phyloP scores from a whole-genome alignment of 2,797 vertebrate species.

The Calcarius lapponicus region DNA sequence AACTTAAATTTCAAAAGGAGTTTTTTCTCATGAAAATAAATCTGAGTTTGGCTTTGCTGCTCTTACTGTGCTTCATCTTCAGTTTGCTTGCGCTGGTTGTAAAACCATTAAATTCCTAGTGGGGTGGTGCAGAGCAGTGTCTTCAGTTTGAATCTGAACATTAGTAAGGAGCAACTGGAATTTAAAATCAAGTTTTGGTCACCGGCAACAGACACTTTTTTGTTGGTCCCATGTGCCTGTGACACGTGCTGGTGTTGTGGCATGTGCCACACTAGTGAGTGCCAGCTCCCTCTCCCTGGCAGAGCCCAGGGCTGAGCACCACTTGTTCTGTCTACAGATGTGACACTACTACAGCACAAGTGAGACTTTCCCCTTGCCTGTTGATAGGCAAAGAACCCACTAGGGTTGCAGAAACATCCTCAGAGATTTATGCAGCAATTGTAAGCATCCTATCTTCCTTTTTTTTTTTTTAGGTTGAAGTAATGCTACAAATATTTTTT shows the following conservation, averaged over 20 bases:
- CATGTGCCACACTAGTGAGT: accelerated
- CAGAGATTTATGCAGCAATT: neutral
- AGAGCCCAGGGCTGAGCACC: neutral
- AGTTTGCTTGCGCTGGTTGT: neutral
- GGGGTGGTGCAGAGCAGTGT: neutral
- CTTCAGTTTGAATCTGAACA: neutral
- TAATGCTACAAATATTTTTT: neutral
- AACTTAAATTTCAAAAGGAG: neutral
- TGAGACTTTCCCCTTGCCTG: neutral
- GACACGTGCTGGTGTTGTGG: accelerated
- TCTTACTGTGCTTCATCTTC: neutral
- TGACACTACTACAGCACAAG: neutral
- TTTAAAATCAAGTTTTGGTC: neutral
- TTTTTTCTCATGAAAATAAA: neutral
- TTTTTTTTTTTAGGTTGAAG: neutral
- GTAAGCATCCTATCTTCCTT: neutral
- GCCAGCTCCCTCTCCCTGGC: neutral
- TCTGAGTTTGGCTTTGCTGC: neutral
- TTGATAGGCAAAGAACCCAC: neutral
- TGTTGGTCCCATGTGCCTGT: neutral
- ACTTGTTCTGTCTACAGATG: neutral
- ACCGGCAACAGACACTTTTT: neutral
- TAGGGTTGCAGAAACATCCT: neutral
- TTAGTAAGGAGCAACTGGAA: accelerated
- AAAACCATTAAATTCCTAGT: neutral